Evolutionary conservation across 2,888 invertebrate genomes (phyloP).

Genomic region (Hofmannophila pseudospretella): DNA sequence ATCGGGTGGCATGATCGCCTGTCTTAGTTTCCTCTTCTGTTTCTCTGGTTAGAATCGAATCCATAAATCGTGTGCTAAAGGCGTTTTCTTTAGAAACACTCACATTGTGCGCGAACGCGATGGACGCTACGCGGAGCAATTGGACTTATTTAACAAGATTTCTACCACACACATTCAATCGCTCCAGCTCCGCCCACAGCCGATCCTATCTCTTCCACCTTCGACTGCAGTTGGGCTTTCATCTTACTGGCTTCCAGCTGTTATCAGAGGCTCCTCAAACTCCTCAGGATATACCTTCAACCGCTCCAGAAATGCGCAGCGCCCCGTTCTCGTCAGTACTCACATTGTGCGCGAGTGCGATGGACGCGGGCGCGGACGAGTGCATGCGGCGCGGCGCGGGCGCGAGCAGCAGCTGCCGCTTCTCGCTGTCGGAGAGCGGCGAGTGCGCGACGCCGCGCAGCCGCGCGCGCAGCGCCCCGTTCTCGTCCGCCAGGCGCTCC

Average conservation of each 20-base stretch:
- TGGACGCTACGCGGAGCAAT: too few relatives aligned
- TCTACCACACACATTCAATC: constrained; percentile 86
- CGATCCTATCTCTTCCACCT: constrained; percentile 79
- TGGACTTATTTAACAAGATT: too few relatives aligned
- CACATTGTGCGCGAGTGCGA: constrained; percentile 77
- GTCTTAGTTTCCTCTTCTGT: too few relatives aligned
- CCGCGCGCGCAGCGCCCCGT: constrained; percentile 84
- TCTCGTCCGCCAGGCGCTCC: constrained; percentile 86
- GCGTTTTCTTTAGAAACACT: too few relatives aligned
- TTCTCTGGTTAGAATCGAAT: too few relatives aligned
- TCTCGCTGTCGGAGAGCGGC: constrained; percentile 89
- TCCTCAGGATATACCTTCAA: too few relatives aligned
- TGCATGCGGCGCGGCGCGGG: constrained; percentile 80
- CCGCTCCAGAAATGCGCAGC: too few relatives aligned
- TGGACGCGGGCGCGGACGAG: constrained; percentile 89
- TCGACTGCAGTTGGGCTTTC: constrained; percentile 80
- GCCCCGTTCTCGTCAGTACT: too few relatives aligned
- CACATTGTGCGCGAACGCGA: constrained; percentile 77
- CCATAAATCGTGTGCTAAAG: too few relatives aligned
- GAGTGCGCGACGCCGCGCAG: constrained; percentile 87
- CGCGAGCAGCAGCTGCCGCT: constrained; percentile 87
- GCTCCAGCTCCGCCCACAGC: constrained; percentile 82
- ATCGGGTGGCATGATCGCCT: too few relatives aligned
- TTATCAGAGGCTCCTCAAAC: too few relatives aligned
- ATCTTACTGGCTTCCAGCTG: constrained; percentile 80